Evolutionary conservation across 2,797 vertebrate species (phyloP).

Genomic region (Etheostoma perlongum): DNA sequence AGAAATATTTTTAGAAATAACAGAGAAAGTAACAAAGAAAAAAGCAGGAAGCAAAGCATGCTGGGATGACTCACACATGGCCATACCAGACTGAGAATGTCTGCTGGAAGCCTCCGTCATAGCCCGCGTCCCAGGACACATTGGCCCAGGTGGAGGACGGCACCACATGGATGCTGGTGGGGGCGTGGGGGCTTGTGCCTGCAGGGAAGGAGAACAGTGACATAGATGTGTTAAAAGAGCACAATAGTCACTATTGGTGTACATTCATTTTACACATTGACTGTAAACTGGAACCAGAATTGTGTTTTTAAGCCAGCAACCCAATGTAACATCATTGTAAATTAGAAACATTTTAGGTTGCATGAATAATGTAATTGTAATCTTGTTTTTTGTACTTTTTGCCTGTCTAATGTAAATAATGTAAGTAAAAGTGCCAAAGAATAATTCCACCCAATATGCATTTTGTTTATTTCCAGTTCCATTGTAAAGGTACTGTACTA

Average conservation of each 20-base stretch:
- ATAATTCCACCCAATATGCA: neutral
- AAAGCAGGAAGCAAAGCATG: conserved; percentile 99
- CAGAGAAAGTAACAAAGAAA: conserved; percentile 77
- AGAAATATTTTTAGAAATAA: conserved; percentile 59
- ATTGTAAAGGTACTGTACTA: neutral
- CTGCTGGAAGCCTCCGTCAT: conserved; percentile 98
- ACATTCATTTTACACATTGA: conserved; percentile 32
- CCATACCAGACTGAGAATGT: conserved; percentile 99
- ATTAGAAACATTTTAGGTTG: neutral
- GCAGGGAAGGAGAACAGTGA: conserved; percentile 28
- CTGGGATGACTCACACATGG: conserved; percentile 99
- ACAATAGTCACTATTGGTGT: conserved; percentile 35
- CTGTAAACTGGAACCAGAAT: conserved; percentile 3
- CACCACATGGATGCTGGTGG: conserved; percentile 89
- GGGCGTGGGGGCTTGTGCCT: conserved; percentile 99
- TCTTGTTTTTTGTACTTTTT: neutral
- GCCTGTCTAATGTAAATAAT: conserved; percentile 7
- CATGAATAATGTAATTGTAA: conserved; percentile 4
- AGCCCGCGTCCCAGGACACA: conserved; percentile 94
- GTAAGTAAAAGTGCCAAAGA: neutral
- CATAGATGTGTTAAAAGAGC: conserved; percentile 30
- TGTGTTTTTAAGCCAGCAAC: conserved; percentile 3
- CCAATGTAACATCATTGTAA: neutral
- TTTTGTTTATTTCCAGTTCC: neutral
- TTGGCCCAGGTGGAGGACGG: conserved; percentile 96